Base-by-base conservation (phyloP, 2,888 invertebrate genomes). In the Suillia variegata region DNA sequence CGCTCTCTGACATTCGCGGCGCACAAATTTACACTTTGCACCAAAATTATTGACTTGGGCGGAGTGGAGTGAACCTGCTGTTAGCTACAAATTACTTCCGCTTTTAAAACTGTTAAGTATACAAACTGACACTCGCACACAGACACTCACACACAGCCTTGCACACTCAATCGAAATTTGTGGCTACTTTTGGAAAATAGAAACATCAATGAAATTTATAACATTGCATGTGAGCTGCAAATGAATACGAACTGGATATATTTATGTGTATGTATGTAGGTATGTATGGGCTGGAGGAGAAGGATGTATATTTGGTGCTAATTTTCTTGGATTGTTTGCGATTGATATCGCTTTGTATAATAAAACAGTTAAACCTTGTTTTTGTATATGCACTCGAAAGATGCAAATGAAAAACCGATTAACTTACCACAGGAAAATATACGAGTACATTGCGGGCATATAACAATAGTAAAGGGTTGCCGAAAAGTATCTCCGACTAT, bases 171-270 rank as follows among this genome's bases (percentile, higher is more conserved):
- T 49, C 21, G 10, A 49, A 38, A 38, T 13, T 38, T 38, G 8
- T n/a, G 38, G 38, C n/a, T 38, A 13, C 12, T 38, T 38, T 38
- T 38, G 6, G 62, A 75, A 76, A 77, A 77, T 77, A 77, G 77
- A 77, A 77, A 76, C 76, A 77, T 77, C 77, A 77, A 76, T 75
- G 67, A 76, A 77, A 77, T 77, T 76, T 76, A 68, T 62, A 64
- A 70, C 73, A 70, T 76, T 71, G 77, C 75, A 77, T 77, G 77
- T 70, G 65, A 13, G 61, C 60, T 62, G 52, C 72, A 76, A 72
- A 65, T 74, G 67, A 70, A 62, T 56, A 59, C 51, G 56, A 31
- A 8, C 47, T 48, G 33, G n/a, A n/a, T n/a, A n/a, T n/a, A n/a
- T n/a, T n/a, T n/a, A n/a, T n/a, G n/a, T n/a, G n/a, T n/a, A n/a